Percentiles rank a stretch among this genome's conserved stretches.
Evolutionary conservation across 30 jellyfish, hydroid and myxozoan genomes (phyloP).

Genomic region (Mastigias papua): DNA sequence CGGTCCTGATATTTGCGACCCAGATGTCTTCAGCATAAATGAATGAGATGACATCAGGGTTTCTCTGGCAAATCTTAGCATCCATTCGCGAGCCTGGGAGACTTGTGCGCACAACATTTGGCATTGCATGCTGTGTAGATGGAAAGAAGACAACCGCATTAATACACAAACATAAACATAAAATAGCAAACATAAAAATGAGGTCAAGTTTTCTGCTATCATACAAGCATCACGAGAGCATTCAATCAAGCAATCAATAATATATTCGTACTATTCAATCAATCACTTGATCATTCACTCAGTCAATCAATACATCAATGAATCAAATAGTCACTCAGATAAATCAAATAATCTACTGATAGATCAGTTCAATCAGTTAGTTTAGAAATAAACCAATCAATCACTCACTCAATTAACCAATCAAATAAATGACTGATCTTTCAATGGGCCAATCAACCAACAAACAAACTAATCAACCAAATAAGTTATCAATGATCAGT

Average conservation of each 20-base stretch:
- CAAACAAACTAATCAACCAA: no score
- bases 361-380: neutral
- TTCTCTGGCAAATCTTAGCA: conserved; percentile 88
- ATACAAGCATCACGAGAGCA: no score
- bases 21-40: conserved; percentile 83
- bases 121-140: conserved; percentile 58
- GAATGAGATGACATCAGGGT: conserved; percentile 81
- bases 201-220: no score
- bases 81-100: conserved; percentile 88
- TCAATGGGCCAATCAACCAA: no score
- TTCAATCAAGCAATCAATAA: neutral
- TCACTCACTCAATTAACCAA: neutral
- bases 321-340: neutral
- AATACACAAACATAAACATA: no score
- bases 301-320: neutral
- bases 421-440: neutral
- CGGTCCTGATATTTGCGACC: conserved; percentile 77
- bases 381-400: neutral
- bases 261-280: neutral
- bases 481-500: no score
- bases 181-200: no score
- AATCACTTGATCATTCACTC: neutral
- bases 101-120: conserved; percentile 65
- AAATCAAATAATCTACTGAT: neutral
- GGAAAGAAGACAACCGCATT: neutral